phyloP scores from a whole-genome alignment of 2,888 invertebrate genomes.

The Lumbricus terrestris region DNA sequence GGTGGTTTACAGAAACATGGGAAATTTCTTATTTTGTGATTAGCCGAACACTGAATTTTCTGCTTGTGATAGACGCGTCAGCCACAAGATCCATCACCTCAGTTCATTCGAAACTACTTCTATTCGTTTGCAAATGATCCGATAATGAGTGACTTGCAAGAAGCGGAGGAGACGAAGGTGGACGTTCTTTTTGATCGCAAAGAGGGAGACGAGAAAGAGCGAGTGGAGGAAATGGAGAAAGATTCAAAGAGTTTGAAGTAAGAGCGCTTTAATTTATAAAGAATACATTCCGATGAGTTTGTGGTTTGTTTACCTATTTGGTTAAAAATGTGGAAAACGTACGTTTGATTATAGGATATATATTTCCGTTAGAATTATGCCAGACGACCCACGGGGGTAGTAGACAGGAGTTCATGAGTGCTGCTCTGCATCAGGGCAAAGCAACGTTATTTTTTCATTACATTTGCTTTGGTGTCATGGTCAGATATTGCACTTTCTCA shows the following conservation, averaged over 20 bases:
- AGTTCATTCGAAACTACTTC: slow-evolving; percentile 83
- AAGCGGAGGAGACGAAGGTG: neutral
- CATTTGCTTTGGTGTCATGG: neutral
- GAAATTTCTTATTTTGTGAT: neutral
- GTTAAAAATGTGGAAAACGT: neutral
- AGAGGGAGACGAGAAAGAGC: slow-evolving; percentile 20
- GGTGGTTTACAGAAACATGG: neutral
- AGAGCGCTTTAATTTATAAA: neutral
- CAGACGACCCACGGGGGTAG: neutral
- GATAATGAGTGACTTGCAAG: slow-evolving; percentile 56
- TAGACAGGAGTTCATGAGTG: neutral
- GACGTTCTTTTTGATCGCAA: neutral
- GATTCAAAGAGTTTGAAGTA: neutral
- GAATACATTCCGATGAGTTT: neutral
- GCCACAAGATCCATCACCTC: slow-evolving; percentile 78
- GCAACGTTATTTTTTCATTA: neutral
- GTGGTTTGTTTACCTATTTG: neutral
- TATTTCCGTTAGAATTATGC: neutral
- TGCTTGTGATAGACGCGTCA: slow-evolving; percentile 55
- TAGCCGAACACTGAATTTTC: neutral
- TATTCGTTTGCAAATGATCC: slow-evolving; percentile 85
- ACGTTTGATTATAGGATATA: neutral
- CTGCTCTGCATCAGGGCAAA: neutral
- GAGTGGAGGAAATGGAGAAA: slow-evolving; percentile 28
- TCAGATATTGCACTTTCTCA: neutral